A percentile compares a stretch with the other conserved stretches of the same genome.
These are phyloP conservation scores for Petrophora chlorosata DNA, from an alignment of 2,888 invertebrate species.

Conservation along the genomic window DNA sequence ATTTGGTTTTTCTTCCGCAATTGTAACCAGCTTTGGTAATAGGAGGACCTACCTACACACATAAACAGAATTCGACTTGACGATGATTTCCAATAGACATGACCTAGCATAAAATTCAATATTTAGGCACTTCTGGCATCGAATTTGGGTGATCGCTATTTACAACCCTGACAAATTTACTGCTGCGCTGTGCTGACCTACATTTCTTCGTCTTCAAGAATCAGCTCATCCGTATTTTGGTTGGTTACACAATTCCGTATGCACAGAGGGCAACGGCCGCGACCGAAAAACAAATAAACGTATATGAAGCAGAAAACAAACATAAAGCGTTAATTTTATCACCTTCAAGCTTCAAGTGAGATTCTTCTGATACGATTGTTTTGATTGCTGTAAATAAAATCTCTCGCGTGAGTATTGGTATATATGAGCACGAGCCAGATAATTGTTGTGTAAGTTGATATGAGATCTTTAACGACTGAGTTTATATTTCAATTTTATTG, in stretches of 20 bases:
- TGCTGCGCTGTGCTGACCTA: too few relatives aligned
- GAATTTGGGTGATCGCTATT: constrained; percentile 2
- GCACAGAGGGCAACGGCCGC: constrained; percentile 39
- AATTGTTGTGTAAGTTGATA: constrained; percentile 16
- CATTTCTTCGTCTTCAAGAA: too few relatives aligned
- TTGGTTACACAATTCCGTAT: constrained; percentile 13
- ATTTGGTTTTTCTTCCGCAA: too few relatives aligned
- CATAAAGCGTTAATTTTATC: constrained; percentile 68
- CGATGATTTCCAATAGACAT: too few relatives aligned
- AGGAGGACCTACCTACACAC: too few relatives aligned
- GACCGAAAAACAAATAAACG: constrained; percentile 57
- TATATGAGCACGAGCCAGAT: constrained; percentile 30
- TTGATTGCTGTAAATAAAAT: constrained; percentile 42
- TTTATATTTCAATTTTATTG: background rate
- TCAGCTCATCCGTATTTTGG: constrained; percentile 17
- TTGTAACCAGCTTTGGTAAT: too few relatives aligned
- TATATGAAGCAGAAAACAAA: constrained; percentile 45
- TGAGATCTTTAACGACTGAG: constrained; percentile 15
- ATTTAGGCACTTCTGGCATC: too few relatives aligned
- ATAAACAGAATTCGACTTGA: too few relatives aligned
- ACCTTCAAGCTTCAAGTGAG: constrained; percentile 52
- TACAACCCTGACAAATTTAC: constrained; percentile 2
- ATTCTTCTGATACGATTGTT: constrained; percentile 46
- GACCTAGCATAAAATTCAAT: too few relatives aligned
- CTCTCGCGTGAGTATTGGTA: constrained; percentile 47